phyloP scores from a whole-genome alignment of 2,797 vertebrate genomes.

The Onychomys torridus region DNA sequence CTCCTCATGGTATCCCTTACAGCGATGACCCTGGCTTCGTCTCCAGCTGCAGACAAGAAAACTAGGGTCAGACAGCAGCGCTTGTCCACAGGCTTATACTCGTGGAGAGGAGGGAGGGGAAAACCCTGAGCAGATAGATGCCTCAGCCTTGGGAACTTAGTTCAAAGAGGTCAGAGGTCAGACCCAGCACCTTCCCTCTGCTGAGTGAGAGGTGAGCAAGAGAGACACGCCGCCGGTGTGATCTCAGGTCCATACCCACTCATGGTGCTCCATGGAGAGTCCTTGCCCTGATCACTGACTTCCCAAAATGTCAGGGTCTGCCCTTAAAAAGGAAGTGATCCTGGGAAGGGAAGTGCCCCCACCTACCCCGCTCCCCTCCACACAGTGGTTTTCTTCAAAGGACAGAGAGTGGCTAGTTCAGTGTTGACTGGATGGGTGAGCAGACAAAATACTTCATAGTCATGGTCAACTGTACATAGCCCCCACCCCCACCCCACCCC shows the following conservation, averaged over 20 bases:
- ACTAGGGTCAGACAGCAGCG: background rate
- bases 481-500: too few species aligned
- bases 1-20: background rate
- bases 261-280: background rate
- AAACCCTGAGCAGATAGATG: background rate
- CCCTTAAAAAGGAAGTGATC: background rate
- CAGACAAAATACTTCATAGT: background rate
- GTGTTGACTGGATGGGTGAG: background rate
- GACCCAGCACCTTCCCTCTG: background rate
- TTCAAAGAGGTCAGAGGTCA: background rate
- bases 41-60: background rate
- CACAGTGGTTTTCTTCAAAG: background rate
- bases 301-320: background rate
- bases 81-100: background rate
- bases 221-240: background rate
- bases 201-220: background rate
- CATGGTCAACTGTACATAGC: background rate
- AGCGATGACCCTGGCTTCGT: background rate
- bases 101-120: background rate
- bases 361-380: rapidly evolving
- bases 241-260: background rate
- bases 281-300: too few species aligned
- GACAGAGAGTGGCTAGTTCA: background rate
- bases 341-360: background rate
- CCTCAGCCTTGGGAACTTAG: background rate